Conservation (phyloP, 1,140 invertebrate species). For the Euura lappo region DNA sequence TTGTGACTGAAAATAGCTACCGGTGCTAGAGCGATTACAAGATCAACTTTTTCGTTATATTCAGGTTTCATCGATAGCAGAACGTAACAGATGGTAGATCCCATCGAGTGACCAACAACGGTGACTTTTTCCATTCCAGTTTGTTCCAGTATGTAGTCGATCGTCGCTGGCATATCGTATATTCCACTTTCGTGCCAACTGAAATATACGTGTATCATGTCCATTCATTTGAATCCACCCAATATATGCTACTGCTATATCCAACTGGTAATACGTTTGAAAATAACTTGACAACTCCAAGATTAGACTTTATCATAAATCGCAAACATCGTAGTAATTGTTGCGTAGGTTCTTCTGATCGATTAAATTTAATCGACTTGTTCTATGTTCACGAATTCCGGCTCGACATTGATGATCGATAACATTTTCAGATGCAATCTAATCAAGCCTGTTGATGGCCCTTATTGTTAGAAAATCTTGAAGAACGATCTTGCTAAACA, state of each 20-base stretch:
- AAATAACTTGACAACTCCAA: conserved; percentile 8
- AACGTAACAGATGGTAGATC: conserved; percentile 51
- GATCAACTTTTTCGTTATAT: conserved; percentile 57
- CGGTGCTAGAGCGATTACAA: conserved; percentile 61
- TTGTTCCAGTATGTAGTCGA: conserved; percentile 63
- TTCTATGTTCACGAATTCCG: no score
- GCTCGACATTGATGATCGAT: no score
- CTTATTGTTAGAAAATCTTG: no score
- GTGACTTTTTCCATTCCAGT: conserved; percentile 59
- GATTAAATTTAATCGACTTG: no score
- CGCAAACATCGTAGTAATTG: not conserved
- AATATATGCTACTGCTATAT: conserved; percentile 4
- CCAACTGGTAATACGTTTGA: no score
- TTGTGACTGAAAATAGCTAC: conserved; percentile 51
- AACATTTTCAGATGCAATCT: no score
- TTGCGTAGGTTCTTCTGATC: not conserved
- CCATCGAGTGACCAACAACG: conserved; percentile 58
- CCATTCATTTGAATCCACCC: not conserved
- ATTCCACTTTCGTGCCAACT: conserved; percentile 67
- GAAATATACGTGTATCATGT: not conserved
- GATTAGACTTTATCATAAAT: not conserved
- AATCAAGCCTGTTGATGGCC: no score
- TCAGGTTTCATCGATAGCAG: conserved; percentile 56
- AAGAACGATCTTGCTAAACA: no score
- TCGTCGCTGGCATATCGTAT: conserved; percentile 65